Evolutionary conservation across 2,888 invertebrate species (phyloP).

Genomic region (Melangyna quadrimaculata): DNA sequence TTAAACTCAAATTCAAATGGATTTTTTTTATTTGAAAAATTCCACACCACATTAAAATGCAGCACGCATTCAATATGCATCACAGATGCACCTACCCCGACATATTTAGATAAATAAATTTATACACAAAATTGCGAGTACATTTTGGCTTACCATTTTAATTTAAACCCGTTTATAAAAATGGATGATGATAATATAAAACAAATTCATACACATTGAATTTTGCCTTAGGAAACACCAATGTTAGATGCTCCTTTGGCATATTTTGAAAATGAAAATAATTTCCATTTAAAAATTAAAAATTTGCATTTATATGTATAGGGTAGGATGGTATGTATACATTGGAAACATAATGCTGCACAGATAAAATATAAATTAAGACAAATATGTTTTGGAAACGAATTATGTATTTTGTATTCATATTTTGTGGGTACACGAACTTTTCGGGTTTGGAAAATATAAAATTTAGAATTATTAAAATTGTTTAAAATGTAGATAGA

Average conservation of each 20-base stretch:
- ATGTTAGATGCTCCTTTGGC: neutral
- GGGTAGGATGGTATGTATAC: too few species aligned
- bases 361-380: neutral
- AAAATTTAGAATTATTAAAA: neutral
- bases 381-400: neutral
- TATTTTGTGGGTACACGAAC: neutral
- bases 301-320: neutral
- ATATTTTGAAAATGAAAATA: neutral
- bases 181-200: neutral
- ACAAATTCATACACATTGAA: conserved; percentile 8
- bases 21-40: neutral
- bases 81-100: neutral
- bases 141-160: conserved; percentile 18
- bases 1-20: neutral
- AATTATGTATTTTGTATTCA: neutral
- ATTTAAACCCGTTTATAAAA: neutral
- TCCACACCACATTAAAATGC: neutral
- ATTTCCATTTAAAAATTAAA: neutral
- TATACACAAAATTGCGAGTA: neutral
- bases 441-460: neutral
- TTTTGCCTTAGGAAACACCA: neutral
- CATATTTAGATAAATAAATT: neutral
- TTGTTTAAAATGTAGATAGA: neutral
- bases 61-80: neutral
- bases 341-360: neutral